Evolutionary conservation across 1,140 invertebrate genomes (phyloP), one percentile per base, ranked within the genome.

Genomic region (Oryctes rhinoceros): DNA sequence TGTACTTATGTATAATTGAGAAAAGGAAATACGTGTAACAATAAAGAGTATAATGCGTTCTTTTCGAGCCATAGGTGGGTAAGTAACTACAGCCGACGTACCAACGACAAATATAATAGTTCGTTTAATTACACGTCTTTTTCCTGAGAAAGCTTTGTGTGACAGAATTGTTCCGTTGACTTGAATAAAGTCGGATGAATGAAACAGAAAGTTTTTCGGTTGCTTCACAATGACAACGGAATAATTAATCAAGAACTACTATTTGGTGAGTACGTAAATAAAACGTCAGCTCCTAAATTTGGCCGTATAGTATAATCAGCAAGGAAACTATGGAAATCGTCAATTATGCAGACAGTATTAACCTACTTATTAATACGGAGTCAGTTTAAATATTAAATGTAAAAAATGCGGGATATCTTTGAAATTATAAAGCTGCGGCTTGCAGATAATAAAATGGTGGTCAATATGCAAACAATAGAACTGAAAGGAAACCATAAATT

Each of bases 141-240:
- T 71, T 71, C 65, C 35, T 71, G 65, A 37, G 65, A 71, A 44
- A 71, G 18, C 65, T 13, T 37, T 30, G 65, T 37, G 13, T 71
- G 20, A 71, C 65, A 15, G 65, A 71, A 71, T 9, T 15, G 65
- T 71, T 71, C 65, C 65, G 20, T 24, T 24, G 18, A 59, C 13
- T 59, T 59, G 53, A 59, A 59, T 59, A n/a, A 59, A 59, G 39
- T 44, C 39, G 39, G 39, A 18, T 59, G 65, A 71, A 71, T 71
- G 15, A 71, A 71, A 71, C 65, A 71, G 35, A 71, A 71, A 71
- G 65, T 71, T 71, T 71, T 71, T 59, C 24, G 24, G 35, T 7
- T 18, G 53, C 53, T 18, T 59, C 53, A n/a, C 18, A 71, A 24
- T 71, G 20, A 71, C 65, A 71, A 30, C 65, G 65, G 65, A 71